Percentiles rank a stretch among this genome's conserved stretches.
Conservation (phyloP, 1,140 invertebrate genomes). For the Teleogryllus occipitalis region DNA sequence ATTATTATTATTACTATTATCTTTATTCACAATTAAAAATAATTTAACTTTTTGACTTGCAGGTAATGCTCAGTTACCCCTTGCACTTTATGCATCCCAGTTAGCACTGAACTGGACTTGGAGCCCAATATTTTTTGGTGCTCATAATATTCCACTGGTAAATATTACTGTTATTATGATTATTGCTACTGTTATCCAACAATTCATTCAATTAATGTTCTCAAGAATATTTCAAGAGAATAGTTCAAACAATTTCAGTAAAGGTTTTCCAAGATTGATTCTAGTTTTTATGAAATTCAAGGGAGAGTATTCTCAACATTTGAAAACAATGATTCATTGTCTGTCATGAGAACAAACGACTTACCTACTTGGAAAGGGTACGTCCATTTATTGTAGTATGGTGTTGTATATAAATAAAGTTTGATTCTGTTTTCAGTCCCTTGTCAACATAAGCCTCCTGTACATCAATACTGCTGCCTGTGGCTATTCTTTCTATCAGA, state of each 20-base stretch:
- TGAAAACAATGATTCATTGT: no score
- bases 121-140: constrained; percentile 78
- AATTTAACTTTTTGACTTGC: background rate
- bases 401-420: constrained; percentile 15
- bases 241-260: no score
- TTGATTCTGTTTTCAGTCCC: constrained; percentile 47
- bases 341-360: no score
- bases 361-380: no score
- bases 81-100: constrained; percentile 66
- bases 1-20: background rate
- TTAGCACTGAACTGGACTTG: constrained; percentile 77
- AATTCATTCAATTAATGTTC: no score
- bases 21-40: background rate
- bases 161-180: constrained; percentile 21
- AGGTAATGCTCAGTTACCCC: constrained; percentile 46
- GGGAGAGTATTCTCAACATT: no score
- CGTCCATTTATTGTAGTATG: no score
- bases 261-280: no score
- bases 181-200: no score
- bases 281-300: no score
- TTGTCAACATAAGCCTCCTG: constrained; percentile 58
- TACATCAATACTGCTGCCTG: constrained; percentile 53
- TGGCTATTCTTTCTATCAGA: constrained; percentile 52
- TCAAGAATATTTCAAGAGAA: no score
- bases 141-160: constrained; percentile 65